Evolutionary conservation across 64 coral and sea anemone species (phyloP), one percentile per base, ranked within the genome.

Genomic region (Cladopsammia gracilis): DNA sequence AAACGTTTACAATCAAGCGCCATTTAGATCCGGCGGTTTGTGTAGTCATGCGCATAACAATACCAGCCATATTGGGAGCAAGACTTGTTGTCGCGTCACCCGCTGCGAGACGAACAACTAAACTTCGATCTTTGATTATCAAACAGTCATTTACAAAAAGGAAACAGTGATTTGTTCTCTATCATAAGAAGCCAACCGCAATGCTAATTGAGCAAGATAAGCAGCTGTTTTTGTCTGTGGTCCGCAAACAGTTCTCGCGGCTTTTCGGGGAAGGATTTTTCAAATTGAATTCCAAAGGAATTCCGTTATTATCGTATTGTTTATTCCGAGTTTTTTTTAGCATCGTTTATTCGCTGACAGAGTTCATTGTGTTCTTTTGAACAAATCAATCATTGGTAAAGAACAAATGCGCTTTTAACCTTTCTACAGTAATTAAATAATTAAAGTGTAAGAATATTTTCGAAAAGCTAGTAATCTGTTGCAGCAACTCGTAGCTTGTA

Each of bases 71-170:
- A 54, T 54, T 54, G 75, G 20, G 75, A 77, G 5, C 44, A 23
- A 77, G 75, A 54, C 75, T 23, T 77, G 20, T 7, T 77, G 75
- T 77, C 75, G 75, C 48, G 10, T 23, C 4, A 20, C 75, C 75
- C 20, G 75, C 75, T 48, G 75, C 9, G 48, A 77, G 3, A 54
- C 8, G n/a, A 77, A 77, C n/a, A 77, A 25, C 75, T 45, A 77
- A 52, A 54, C 75, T 0, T 24, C 34, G 34, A 34, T 34, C 9
- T 4, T 12, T 26, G n/a, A 4, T 77, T 56, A 22, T 24, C 7
- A 57, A 57, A 77, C 46, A 56, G 44, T 10, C n/a, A 77, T 25
- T 56, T 24, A 18, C 10, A 25, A 57, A 54, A 56, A 54, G 20
- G 9, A 77, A 76, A 52, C n/a, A 20, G 19, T 13, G 4, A 19